Evolutionary conservation across 2,797 vertebrate species (phyloP).

Genomic region (Acanthopagrus latus): DNA sequence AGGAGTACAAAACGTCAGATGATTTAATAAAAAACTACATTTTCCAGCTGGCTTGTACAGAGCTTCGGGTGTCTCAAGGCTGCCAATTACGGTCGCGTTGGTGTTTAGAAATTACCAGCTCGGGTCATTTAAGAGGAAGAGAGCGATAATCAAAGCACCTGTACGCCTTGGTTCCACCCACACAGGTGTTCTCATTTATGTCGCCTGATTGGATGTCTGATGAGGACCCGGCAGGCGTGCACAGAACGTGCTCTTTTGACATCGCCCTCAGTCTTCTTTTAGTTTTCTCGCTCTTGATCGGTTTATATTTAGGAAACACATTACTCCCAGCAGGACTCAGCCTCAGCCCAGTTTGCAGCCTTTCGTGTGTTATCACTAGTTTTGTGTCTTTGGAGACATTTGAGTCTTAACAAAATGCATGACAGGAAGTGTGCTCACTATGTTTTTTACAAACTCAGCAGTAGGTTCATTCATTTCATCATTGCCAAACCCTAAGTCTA

Average conservation of each 20-base stretch:
- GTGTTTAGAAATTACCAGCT: constrained; percentile 1
- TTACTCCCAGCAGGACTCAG: too few relatives aligned
- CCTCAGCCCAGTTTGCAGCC: too few relatives aligned
- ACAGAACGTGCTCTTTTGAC: background rate
- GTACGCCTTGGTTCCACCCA: background rate
- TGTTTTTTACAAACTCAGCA: background rate
- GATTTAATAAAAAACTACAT: constrained; percentile 58
- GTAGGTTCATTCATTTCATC: background rate
- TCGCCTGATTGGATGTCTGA: background rate
- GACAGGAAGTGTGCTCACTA: background rate
- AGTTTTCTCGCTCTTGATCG: background rate
- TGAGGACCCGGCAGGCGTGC: background rate
- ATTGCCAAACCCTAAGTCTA: too few relatives aligned
- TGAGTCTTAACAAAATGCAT: background rate
- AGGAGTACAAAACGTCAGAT: constrained; percentile 42
- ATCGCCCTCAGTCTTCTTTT: background rate
- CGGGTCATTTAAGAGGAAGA: constrained; percentile 5
- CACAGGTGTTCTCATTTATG: background rate
- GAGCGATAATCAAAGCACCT: background rate
- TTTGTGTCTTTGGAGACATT: background rate
- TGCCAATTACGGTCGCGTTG: constrained; percentile 32
- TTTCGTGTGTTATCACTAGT: background rate
- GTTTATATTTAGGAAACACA: background rate
- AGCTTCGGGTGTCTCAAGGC: constrained; percentile 26
- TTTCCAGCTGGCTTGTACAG: constrained; percentile 38